Base-by-base conservation (phyloP, 2,888 invertebrate species). In the Pterostichus madidus region DNA sequence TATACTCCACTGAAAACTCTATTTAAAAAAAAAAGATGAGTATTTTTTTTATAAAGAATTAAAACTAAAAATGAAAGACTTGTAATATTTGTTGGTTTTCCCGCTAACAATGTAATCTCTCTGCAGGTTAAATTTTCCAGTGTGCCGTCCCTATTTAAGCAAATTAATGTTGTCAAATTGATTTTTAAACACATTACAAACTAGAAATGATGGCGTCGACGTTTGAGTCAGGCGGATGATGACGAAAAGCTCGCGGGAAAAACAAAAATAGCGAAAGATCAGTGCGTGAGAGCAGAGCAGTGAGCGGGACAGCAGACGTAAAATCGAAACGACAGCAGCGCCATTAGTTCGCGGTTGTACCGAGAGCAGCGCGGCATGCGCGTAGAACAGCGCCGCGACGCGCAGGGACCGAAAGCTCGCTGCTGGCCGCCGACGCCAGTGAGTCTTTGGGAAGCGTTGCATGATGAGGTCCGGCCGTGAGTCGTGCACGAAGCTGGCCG, bases 321-420 rank as follows among this genome's bases (percentile, higher is more conserved):
- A 83, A 83, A 83, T 83, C 83, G 83, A 83, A 83, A 83, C 83
- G 83, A 83, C 83, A 77, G 83, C 53, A 83, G 61, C 83, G 83
- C 83, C 77, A 83, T 76, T 77, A 83, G 84, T 84, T 85, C 80
- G 83, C 79, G 35, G 91, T 91, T 84, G 90, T 88, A 85, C 91
- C 91, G 82, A 91, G 91, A 82, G 89, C 85, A 85, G 87, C 90
- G 84, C 87, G 86, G 89, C 91, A 84, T 86, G 88, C 88, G 89
- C 89, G 89, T 92, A 92, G 91, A 92, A 85, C 91, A 91, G 85
- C 86, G 86, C 87, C 88, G 88, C 86, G 87, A 87, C 87, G 86
- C 86, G 87, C 88, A 35, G 15, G 75, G 59, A 52, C 32, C 64
- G 84, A 44, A 76, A 76, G 39, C 78, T 32, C 83, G 46, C 46